Evolutionary conservation across 2,888 invertebrate genomes (phyloP).

Genomic region (Cinara cedri): DNA sequence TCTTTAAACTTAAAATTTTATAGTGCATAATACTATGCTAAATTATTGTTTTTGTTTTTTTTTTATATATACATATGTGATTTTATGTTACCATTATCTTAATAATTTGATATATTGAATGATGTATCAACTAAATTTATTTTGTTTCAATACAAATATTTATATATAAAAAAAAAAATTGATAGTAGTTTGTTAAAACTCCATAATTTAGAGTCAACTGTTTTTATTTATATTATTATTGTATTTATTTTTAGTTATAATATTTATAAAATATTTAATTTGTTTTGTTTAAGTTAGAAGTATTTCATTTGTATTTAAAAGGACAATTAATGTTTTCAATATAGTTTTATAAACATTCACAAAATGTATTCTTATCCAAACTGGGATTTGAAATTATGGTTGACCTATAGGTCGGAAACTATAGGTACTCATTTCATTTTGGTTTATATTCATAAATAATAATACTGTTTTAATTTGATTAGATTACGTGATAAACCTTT

Average conservation of each 20-base stretch:
- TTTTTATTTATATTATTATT: neutral
- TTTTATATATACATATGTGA: conserved; percentile 19
- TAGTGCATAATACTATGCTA: neutral
- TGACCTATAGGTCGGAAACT: too few species aligned
- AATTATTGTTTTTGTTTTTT: conserved; percentile 6
- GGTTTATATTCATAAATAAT: neutral
- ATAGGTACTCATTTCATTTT: too few species aligned
- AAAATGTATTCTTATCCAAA: too few species aligned
- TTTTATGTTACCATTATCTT: conserved; percentile 50
- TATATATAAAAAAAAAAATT: conserved; percentile 9
- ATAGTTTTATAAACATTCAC: neutral
- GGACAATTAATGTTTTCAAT: neutral
- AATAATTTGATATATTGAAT: conserved; percentile 11
- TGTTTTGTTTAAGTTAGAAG: neutral
- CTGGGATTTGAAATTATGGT: too few species aligned
- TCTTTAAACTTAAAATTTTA: neutral
- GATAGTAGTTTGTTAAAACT: neutral
- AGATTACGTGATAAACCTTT: too few species aligned
- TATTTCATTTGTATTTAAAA: neutral
- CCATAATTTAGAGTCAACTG: neutral
- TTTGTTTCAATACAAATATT: neutral
- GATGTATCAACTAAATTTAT: conserved; percentile 2
- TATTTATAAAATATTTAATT: conserved; percentile 16
- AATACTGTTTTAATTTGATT: too few species aligned
- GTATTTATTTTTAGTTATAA: neutral